Evolutionary conservation across 2,113 vertebrate species (phyloP), one percentile per base, ranked within the genome.

Genomic region (Malurus cyaneus): DNA sequence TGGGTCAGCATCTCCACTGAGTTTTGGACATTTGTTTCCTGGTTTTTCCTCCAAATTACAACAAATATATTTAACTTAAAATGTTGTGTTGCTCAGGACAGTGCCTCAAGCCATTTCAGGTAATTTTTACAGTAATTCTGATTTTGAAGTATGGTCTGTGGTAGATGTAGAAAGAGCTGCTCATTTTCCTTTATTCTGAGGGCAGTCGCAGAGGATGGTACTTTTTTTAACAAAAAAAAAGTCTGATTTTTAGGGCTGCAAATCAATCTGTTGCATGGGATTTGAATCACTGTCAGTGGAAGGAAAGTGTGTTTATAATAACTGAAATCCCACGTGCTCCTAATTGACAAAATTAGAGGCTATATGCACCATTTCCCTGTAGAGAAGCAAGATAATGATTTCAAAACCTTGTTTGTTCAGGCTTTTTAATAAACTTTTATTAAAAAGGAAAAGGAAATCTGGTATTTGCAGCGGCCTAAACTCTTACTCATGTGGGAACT

Each of bases 381-480:
- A 64, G 94, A 94, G 92, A 73, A 89, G 61, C 42, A 34, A 89
- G 91, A 81, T 95, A 95, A 96, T 96, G 94, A 96, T 94, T 96
- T 84, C 42, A 72, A 91, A 95, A 89, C 89, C 89, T 93, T 97
- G 86, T 94, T 97, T 94, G 86, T 91, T 94, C 60, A 72, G 52
- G 65, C 4, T 92, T 93, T 94, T 95, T 91, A 93, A 94, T 96
- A 94, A 86, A 80, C 69, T 93, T 89, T 52, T 86, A 95, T 92
- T 95, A 93, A 95, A 96, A 95, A 91, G 83, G 77, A 95, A 95
- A 86, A 96, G 94, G 95, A 96, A 96, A 91, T 89, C 56, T 91
- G 89, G 54, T 81, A 41, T 96, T 93, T 91, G 77, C 73, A 93
- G 83, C 3, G 1, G 61, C 76, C 76, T 84, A n/a, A 91, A 76